Conservation (phyloP, 2,113 vertebrate species). For the Chloropsis cyanopogon region DNA sequence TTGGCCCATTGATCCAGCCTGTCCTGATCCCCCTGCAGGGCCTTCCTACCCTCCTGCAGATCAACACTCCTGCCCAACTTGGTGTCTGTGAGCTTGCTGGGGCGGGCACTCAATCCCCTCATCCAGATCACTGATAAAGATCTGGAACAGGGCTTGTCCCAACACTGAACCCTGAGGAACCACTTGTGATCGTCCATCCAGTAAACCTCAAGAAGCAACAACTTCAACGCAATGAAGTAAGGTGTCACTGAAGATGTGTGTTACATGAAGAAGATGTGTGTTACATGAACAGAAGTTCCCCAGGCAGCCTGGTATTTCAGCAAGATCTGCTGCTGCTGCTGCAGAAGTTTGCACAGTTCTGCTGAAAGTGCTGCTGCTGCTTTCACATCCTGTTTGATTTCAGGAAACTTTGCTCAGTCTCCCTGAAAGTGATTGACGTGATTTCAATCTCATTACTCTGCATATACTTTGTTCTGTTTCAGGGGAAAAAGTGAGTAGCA, state of each 20-base stretch:
- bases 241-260: not conserved
- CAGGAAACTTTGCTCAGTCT: not conserved
- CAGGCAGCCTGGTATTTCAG: not conserved
- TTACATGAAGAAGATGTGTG: not conserved
- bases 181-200: rapidly evolving
- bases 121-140: not conserved
- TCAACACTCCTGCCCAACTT: not conserved
- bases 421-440: not conserved
- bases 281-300: not conserved
- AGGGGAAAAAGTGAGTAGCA: not conserved
- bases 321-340: not conserved
- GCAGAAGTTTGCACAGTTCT: not conserved
- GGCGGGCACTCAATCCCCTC: not conserved
- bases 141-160: not conserved
- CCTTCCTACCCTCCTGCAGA: not conserved
- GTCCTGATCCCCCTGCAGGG: not conserved
- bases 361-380: not conserved
- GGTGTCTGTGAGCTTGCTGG: not conserved
- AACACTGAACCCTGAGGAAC: not conserved
- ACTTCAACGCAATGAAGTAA: not conserved
- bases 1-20: not conserved
- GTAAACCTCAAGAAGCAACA: not conserved
- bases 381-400: slow-evolving; percentile 24
- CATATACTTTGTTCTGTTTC: not conserved
- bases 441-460: not conserved